These are phyloP conservation scores for Tethea ocularis DNA, from an alignment of 2,888 invertebrate species.

Conservation along the genomic window DNA sequence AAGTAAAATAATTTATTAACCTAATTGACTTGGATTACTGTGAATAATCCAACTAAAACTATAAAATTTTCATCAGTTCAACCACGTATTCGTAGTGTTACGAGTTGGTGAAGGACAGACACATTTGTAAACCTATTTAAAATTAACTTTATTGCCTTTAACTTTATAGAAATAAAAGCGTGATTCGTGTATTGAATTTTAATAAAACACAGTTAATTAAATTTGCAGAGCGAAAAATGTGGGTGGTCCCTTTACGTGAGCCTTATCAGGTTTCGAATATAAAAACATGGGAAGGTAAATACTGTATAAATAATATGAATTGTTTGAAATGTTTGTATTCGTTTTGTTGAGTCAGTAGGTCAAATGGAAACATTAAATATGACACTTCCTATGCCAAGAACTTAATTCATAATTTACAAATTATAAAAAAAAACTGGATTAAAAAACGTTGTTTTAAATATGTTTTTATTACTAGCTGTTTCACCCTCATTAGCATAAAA, in stretches of 20 bases:
- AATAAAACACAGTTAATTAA: constrained; percentile 29
- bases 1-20: too few species aligned
- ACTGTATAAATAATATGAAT: constrained; percentile 31
- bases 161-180: neutral
- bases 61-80: neutral
- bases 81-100: neutral
- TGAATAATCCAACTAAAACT: neutral
- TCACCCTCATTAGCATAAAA: too few species aligned
- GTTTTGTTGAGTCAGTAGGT: neutral
- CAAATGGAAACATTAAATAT: neutral
- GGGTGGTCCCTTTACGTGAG: constrained; percentile 37
- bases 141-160: neutral
- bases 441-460: neutral
- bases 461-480: neutral
- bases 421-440: neutral
- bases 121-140: neutral
- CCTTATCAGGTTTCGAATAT: constrained; percentile 34
- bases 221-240: constrained; percentile 35
- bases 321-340: constrained; percentile 23
- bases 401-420: neutral
- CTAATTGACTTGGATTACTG: neutral
- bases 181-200: neutral
- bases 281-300: constrained; percentile 29
- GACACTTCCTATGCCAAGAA: neutral
- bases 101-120: constrained; percentile 1